phyloP scores from a whole-genome alignment of 1,140 invertebrate genomes.

The Formica selysi region DNA sequence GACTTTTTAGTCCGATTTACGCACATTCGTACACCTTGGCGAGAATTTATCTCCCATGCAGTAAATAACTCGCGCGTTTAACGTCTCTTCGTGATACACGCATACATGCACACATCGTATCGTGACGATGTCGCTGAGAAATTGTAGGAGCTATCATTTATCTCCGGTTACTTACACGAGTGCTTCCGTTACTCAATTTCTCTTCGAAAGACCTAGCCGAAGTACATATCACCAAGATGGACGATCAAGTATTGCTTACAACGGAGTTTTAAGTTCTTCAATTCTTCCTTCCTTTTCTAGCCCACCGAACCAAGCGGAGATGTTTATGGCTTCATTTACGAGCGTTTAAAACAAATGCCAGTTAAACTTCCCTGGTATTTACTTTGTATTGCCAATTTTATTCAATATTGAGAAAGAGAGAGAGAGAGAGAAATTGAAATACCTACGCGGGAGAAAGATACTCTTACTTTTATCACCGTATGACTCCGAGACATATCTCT shows the following conservation, averaged over 20 bases:
- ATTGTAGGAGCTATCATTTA: constrained; percentile 32
- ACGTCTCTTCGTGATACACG: neutral
- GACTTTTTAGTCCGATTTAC: neutral
- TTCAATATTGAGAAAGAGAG: neutral
- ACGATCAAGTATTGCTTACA: constrained; percentile 12
- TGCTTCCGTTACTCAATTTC: constrained; percentile 20
- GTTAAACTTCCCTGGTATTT: neutral
- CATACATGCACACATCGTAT: neutral
- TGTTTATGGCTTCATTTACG: constrained; percentile 40
- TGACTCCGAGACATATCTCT: neutral
- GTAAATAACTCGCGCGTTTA: neutral
- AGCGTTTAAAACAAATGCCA: constrained; percentile 11
- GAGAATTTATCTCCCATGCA: neutral
- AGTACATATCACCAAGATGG: neutral
- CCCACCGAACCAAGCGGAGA: neutral
- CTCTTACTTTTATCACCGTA: neutral
- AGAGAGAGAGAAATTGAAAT: constrained; percentile 40
- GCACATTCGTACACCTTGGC: constrained; percentile 1
- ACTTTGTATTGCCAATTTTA: neutral
- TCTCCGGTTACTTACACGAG: constrained; percentile 1
- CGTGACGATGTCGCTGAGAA: neutral
- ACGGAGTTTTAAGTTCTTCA: neutral
- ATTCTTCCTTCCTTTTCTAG: neutral
- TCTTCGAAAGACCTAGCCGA: neutral
- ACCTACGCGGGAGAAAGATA: neutral